These are phyloP conservation scores for Sclerurus mexicanus DNA, from an alignment of 2,113 vertebrate genomes.

Conservation along the genomic window DNA sequence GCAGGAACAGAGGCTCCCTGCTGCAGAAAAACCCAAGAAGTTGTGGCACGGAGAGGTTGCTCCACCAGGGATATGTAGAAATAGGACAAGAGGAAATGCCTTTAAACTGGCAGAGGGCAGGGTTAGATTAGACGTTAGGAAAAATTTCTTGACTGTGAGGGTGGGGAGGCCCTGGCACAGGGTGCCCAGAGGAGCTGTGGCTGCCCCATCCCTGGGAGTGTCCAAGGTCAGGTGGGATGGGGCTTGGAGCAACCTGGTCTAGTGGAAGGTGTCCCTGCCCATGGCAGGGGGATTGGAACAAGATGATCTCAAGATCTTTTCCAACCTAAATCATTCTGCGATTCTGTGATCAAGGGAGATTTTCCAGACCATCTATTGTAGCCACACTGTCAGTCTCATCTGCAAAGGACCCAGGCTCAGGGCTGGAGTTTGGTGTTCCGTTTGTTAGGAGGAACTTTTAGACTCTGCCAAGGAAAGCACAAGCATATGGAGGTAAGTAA, in stretches of 20 bases:
- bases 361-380: not conserved
- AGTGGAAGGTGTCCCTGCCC: not conserved
- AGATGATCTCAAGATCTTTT: not conserved
- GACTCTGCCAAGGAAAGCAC: not conserved
- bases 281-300: not conserved
- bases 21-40: not conserved
- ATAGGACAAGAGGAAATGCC: not conserved
- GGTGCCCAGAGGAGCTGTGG: accelerated
- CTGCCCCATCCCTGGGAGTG: not conserved
- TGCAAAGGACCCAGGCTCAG: not conserved
- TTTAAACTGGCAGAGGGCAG: not conserved
- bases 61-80: not conserved
- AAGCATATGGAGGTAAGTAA: not conserved
- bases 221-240: accelerated
- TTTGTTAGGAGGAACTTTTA: not conserved
- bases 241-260: accelerated
- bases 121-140: not conserved
- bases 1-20: not conserved
- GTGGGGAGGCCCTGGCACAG: accelerated
- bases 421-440: not conserved
- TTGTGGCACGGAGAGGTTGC: not conserved
- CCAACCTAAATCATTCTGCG: not conserved
- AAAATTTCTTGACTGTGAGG: not conserved
- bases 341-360: not conserved
- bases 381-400: not conserved